Evolutionary conservation across 2,797 vertebrate species (phyloP).

Genomic region (Neostethus bicornis): DNA sequence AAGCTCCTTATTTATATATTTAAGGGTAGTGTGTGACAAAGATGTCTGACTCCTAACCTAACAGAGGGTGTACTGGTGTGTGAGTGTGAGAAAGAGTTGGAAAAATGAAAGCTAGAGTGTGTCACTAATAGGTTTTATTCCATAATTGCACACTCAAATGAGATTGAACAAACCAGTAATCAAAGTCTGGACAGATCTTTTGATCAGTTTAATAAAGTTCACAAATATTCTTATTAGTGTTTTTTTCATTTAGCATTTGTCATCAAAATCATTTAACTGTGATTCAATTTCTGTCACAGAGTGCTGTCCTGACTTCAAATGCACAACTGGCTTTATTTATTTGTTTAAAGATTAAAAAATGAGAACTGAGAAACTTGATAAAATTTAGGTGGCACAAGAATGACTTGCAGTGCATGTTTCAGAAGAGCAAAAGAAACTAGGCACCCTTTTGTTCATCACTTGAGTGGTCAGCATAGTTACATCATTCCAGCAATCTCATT

Average conservation of each 20-base stretch:
- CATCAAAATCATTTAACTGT: too few species aligned
- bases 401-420: neutral
- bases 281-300: neutral
- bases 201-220: too few species aligned
- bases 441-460: conserved; percentile 1
- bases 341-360: neutral
- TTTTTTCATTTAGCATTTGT: too few species aligned
- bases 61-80: neutral
- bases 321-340: neutral
- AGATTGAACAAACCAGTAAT: too few species aligned
- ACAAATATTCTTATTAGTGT: too few species aligned
- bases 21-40: neutral
- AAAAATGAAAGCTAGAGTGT: too few species aligned
- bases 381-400: neutral
- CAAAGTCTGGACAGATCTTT: too few species aligned
- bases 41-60: neutral
- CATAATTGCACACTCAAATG: too few species aligned
- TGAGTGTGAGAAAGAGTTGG: too few species aligned
- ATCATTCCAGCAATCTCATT: neutral
- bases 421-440: neutral
- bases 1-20: neutral
- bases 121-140: too few species aligned
- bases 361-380: too few species aligned
- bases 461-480: neutral
- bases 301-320: neutral